phyloP scores from a whole-genome alignment of 2,888 invertebrate species.

The Monoplex corrugatus region DNA sequence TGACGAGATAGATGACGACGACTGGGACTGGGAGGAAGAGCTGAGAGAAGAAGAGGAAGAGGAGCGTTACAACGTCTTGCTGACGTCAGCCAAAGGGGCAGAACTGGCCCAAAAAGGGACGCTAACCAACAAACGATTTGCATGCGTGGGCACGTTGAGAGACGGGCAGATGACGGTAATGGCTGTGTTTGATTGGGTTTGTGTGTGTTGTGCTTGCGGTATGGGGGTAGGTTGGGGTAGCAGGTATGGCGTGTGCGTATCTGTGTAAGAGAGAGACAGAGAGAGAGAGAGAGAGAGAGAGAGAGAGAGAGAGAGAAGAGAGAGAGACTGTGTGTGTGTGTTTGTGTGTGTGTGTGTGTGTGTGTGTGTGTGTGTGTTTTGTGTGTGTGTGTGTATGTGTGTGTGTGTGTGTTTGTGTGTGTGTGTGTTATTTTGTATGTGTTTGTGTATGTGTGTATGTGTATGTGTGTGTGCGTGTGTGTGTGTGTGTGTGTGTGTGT shows the following conservation, averaged over 20 bases:
- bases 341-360: background rate
- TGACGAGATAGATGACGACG: background rate
- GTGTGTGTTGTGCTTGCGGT: background rate
- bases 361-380: background rate
- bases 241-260: no score
- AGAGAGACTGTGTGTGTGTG: background rate
- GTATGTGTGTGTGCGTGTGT: background rate
- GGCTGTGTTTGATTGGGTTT: background rate
- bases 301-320: background rate
- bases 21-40: slow-evolving; percentile 16
- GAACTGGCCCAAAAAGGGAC: background rate
- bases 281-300: no score
- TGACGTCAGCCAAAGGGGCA: background rate
- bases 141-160: slow-evolving; percentile 57
- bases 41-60: slow-evolving; percentile 9
- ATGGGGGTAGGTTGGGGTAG: background rate
- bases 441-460: background rate
- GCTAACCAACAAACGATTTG: slow-evolving; percentile 40
- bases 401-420: no score
- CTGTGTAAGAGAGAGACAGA: no score
- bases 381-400: background rate
- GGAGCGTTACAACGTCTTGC: slow-evolving; percentile 19
- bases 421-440: background rate
- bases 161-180: slow-evolving; percentile 58
- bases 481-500: slow-evolving; percentile 28